These are phyloP conservation scores for Bibio marci DNA, from an alignment of 2,888 invertebrate species.

Conservation along the genomic window DNA sequence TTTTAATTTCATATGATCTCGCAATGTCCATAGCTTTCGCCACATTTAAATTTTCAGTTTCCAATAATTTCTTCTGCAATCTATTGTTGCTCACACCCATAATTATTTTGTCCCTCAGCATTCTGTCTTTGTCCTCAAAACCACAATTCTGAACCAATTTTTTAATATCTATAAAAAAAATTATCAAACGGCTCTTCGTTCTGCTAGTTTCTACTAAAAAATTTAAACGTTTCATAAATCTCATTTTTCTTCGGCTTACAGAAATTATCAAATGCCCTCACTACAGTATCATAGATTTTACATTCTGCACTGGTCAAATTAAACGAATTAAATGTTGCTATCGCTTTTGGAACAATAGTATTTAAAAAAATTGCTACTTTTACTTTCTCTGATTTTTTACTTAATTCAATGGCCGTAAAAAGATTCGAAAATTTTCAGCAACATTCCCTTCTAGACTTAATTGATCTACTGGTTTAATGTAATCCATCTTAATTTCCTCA, in stretches of 20 bases:
- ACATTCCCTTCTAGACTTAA: constrained; percentile 8
- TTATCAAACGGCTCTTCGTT: constrained; percentile 10
- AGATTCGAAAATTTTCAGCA: constrained; percentile 14
- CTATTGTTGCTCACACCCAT: constrained; percentile 8
- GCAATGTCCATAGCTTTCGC: constrained; percentile 6
- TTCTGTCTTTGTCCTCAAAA: constrained; percentile 7
- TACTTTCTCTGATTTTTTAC: constrained; percentile 10
- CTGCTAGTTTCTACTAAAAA: constrained; percentile 7
- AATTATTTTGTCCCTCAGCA: constrained; percentile 10
- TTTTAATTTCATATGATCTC: neutral
- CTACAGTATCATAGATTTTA: constrained; percentile 10
- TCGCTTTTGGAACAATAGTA: constrained; percentile 13
- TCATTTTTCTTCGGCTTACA: constrained; percentile 9
- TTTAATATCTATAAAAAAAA: constrained; percentile 12
- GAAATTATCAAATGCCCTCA: constrained; percentile 11
- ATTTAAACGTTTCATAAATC: constrained; percentile 8
- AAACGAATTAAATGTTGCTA: constrained; percentile 15
- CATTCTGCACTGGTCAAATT: constrained; percentile 9
- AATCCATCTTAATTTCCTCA: neutral
- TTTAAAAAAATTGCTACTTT: constrained; percentile 14
- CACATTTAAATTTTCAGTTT: constrained; percentile 5
- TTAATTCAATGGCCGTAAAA: constrained; percentile 13
- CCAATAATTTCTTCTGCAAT: constrained; percentile 7
- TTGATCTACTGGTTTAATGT: neutral
- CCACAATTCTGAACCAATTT: constrained; percentile 9